Evolutionary conservation across 2,888 invertebrate species (phyloP), one percentile per base, ranked within the genome.

Genomic region (Trissolcus brochymenae): DNA sequence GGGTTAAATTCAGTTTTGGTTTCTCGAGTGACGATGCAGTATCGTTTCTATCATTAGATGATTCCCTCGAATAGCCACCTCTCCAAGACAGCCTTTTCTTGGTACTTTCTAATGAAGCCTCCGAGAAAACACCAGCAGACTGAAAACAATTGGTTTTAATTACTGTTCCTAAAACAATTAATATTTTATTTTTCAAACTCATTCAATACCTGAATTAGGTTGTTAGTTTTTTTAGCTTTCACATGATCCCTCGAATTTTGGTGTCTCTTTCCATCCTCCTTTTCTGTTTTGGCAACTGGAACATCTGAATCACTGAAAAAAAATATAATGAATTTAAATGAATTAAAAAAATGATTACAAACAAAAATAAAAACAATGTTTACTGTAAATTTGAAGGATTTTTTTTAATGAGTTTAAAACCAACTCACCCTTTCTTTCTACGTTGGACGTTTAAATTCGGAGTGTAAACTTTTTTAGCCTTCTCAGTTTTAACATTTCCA

Each of bases 391-490:
- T 25, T 25, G 4, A 25, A 25, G 0, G 25, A 25, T 21, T 17
- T 21, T n/a, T n/a, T 46, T 43, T 43, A 76, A 50, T 2, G 25
- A 50, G 25, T 19, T 65, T 49, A 41, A 67, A 13, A 49, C 53
- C 43, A 66, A 51, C 14, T 49, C 82, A 89, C 88, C 87, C 88
- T 77, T 87, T 86, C 74, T 86, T 87, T 64, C 86, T 89, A 60
- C 89, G 84, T 56, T 87, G 88, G n/a, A 84, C 88, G 82, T 89
- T 89, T 29, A 89, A 64, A 79, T 89, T 89, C 35, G 89, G 89
- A 3, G 81, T 83, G 54, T 87, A 89, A 4, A 87, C 61, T 79
- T 86, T 88, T 64, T 86, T 89, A 0, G 85, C 73, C 71, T 86
- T 89, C 53, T 88, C 87, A 56, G 81, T 79, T 68, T 87, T 87